Base-by-base conservation (phyloP, 2,888 invertebrate genomes). In the Drosophila tripunctata region DNA sequence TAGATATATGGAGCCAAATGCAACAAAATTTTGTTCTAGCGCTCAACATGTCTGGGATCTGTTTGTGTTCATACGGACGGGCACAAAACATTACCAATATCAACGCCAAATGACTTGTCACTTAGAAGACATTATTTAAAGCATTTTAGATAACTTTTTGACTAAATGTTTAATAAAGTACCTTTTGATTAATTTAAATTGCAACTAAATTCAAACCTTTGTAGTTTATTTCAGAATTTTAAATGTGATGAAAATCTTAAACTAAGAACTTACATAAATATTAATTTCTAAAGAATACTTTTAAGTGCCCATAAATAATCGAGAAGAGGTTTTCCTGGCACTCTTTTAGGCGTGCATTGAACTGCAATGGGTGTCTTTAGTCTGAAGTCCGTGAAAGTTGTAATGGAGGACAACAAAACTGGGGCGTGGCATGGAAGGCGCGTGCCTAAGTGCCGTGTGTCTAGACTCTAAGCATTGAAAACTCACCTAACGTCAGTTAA, bases 391-490 rank as follows among this genome's bases (percentile, higher is more conserved):
- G 43, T 14, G 38, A 60, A 38, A 36, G 41, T 41, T 8, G 30
- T 14, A 1, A 10, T 2, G 27, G 27, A 24, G 10, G 4, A 1
- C 2, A 19, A 3, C 27, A 21, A 19, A 35, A 30, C 38, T 14
- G 38, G 47, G 67, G 67, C 57, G 70, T 67, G 61, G 52, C 52
- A 1, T 3, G 17, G 36, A 15, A 48, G 64, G 67, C 71, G 64
- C 78, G 78, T 84, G 85, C 69, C 67, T 63, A 79, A 84, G 85
- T 82, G 79, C 48, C 57, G 55, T 43, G 52, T 47, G 77, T 78
- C 82, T 81, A 78, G 78, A 71, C 78, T 78, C 81, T 77, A 78
- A 76, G 67, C 78, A 12, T 41, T n/a, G 30, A 51, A 50, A 50
- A 67, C 60, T 69, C 67, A 61, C 78, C 64, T 41, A 78, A 68